Evolutionary conservation across 2,797 vertebrate species (phyloP).

Genomic region (Corythornis leucogaster): DNA sequence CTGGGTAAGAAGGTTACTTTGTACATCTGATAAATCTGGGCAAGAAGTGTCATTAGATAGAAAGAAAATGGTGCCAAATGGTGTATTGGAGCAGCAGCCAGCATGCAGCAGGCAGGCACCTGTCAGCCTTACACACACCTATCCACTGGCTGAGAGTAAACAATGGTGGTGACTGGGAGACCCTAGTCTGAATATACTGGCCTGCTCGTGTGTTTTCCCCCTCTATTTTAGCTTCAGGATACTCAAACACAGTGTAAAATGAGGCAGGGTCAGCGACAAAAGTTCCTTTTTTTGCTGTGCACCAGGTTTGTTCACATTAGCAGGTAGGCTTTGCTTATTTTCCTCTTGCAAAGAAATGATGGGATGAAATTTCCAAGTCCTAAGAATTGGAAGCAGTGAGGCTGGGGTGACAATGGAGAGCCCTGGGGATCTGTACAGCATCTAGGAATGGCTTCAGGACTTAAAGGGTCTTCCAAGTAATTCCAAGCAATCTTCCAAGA

Average conservation of each 20-base stretch:
- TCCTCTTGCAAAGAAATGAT: background rate
- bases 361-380: background rate
- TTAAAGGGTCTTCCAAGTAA: background rate
- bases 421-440: background rate
- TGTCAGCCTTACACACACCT: background rate
- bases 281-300: background rate
- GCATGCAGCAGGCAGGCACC: background rate
- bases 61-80: accelerated
- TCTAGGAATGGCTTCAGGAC: background rate
- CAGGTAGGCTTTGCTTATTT: background rate
- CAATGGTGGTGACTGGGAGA: background rate
- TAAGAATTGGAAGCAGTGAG: background rate
- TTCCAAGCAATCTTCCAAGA: background rate
- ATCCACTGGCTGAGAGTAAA: background rate
- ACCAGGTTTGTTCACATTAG: accelerated
- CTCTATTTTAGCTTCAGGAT: background rate
- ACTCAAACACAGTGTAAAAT: background rate
- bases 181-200: background rate
- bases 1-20: background rate
- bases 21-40: background rate
- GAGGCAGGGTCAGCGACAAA: background rate
- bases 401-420: background rate
- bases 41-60: background rate
- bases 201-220: background rate
- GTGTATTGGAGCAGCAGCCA: background rate